Evolutionary conservation across 2,113 vertebrate species (phyloP), one percentile per base, ranked within the genome.

Genomic region (Hippotragus niger): DNA sequence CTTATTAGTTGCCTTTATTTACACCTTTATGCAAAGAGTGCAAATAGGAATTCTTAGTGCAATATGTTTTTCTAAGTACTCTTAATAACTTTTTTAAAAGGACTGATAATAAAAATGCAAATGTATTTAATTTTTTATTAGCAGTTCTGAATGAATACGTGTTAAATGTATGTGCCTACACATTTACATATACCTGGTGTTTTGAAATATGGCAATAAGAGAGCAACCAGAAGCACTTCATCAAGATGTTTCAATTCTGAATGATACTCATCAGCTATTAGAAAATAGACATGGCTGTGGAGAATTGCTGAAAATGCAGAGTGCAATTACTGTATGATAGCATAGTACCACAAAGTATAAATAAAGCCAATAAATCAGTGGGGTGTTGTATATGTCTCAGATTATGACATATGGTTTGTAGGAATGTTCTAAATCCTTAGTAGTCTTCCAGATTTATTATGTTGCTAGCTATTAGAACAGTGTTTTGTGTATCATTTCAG

Each of bases 1-100:
- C 99, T 99, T 99, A 99, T 99, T 99, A 99, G 99, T 99, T 99
- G 99, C 99, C 98, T 99, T 99, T 99, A 99, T 99, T 99, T 99
- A 99, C 99, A 99, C 99, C 99, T 99, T 99, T 99, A 99, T 99
- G 99, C 99, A 99, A 99, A 99, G 98, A 98, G 98, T 99, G 98
- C 98, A 99, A 99, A 99, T 98, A 99, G 99, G 98, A 99, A 99
- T 99, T 99, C 99, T 98, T 98, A 98, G 98, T 97, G 97, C 98
- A 99, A 98, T 99, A 99, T 99, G 99, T 99, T 99, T 99, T 99
- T 99, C 98, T 99, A 99, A 99, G 98, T 98, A 99, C 98, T 99
- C 99, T 99, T 99, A 99, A 99, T 99, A 99, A 99, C 98, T 99
- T 99, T 99, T 99, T 99, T 82, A 99, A 99, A 99, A 99, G 98